Evolutionary conservation across 2,888 invertebrate genomes (phyloP).

Genomic region (Lomographa bimaculata): DNA sequence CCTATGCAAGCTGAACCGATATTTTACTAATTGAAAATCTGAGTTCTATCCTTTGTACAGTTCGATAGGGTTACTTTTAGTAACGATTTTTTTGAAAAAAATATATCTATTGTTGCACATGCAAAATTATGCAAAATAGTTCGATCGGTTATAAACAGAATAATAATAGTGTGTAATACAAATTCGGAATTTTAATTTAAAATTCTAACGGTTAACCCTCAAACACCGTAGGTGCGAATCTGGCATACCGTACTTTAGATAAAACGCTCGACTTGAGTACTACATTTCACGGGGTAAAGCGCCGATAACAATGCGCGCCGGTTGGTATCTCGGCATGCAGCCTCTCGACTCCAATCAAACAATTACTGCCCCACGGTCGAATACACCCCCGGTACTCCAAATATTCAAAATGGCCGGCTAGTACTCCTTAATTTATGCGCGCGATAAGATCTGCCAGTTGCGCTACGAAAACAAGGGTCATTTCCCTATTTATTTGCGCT

Average conservation of each 20-base stretch:
- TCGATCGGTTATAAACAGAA: neutral
- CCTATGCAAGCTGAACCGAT: constrained; percentile 63
- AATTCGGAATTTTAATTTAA: constrained; percentile 24
- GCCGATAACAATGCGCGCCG: constrained; percentile 62
- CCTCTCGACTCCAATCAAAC: constrained; percentile 83
- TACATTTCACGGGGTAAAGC: constrained; percentile 52
- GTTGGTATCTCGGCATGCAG: constrained; percentile 73
- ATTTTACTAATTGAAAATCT: constrained; percentile 63
- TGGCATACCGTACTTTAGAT: constrained; percentile 63
- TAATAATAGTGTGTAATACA: constrained; percentile 36
- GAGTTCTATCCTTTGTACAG: constrained; percentile 41
- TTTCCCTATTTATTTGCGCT: constrained; percentile 10
- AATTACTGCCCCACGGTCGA: constrained; percentile 81
- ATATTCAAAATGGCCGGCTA: constrained; percentile 79
- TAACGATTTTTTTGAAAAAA: constrained; percentile 30
- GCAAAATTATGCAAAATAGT: constrained; percentile 26
- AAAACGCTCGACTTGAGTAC: constrained; percentile 54
- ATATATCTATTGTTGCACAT: constrained; percentile 41
- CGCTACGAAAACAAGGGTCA: constrained; percentile 18
- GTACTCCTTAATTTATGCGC: constrained; percentile 61
- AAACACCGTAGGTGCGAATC: constrained; percentile 70
- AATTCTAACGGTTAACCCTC: constrained; percentile 68
- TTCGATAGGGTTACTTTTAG: constrained; percentile 46
- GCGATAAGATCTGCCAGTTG: constrained; percentile 57
- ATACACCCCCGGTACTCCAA: constrained; percentile 66